Base-by-base conservation (phyloP, 2,888 invertebrate genomes). In the Eupithecia subumbrata region DNA sequence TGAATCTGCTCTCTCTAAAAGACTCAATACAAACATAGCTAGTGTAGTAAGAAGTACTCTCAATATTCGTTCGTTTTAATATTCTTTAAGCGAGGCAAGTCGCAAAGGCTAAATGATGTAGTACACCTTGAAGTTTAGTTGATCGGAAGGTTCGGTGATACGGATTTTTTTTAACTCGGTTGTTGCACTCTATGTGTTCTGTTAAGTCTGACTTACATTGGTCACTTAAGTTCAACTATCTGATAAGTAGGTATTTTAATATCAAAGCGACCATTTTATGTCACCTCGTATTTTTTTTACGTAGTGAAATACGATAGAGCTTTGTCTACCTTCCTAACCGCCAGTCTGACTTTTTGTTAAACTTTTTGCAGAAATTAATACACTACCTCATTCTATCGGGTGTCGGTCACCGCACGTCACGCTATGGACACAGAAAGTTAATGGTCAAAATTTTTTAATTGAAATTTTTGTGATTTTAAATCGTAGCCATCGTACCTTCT, bases 61-160 rank as follows among this genome's bases (percentile, higher is more conserved):
- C 64, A 34, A 67, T 37, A 40, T 67, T n/a, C 34, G 30, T 40
- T 67, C 30, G 30, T 40, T 18, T 67, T 67, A 18, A 9, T 4
- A 67, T n/a, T 12, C 30, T 40, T 67, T 67, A n/a, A 40, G 18
- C 18, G 18, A 34, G 34, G 66, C 66, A 40, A 40, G 37, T 40
- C 67, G 40, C 67, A 67, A 40, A 67, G 22, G 37, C 67, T 45
- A 30, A 30, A 71, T 63, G n/a, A 40, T 71, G 14, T 71, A 12
- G 64, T 64, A 64, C 64, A 64, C 64, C 64, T 64, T 64, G 64
- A 64, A 9, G 4, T 71, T 22, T 40, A 25, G 30, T 34, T 30
- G 64, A 3, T 34, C 64, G 64, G 34, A 60, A 60, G 25, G 60
- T 60, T 60, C 60, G 25, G 25, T 60, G 25, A 60, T 60, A 25